Evolutionary conservation across 2,797 vertebrate genomes (phyloP).

Genomic region (Molossus alvarezi): DNA sequence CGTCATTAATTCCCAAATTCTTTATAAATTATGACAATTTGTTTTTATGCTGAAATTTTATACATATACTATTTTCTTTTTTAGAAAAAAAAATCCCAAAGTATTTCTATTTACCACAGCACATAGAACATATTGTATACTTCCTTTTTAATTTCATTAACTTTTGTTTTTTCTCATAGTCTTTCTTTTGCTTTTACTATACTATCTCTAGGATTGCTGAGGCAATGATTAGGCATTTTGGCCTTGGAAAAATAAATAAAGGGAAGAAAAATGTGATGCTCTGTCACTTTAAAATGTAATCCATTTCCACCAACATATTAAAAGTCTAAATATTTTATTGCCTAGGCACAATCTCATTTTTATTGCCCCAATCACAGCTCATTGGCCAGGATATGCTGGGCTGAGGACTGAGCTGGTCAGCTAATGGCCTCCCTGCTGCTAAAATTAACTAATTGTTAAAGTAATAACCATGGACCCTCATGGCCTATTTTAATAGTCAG

Average conservation of each 20-base stretch:
- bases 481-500: slow-evolving; percentile 87
- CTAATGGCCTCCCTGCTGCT: slow-evolving; percentile 90
- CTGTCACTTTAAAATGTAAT: slow-evolving; percentile 84
- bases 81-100: slow-evolving; percentile 46
- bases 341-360: slow-evolving; percentile 89
- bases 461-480: slow-evolving; percentile 89
- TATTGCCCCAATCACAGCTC: slow-evolving; percentile 89
- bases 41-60: slow-evolving; percentile 66
- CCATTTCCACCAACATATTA: slow-evolving; percentile 82
- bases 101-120: not conserved
- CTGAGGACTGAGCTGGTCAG: slow-evolving; percentile 89
- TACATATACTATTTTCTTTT: slow-evolving; percentile 59
- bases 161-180: slow-evolving; percentile 29
- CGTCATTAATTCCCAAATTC: slow-evolving; percentile 72
- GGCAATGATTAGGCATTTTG: slow-evolving; percentile 9
- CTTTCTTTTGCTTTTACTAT: slow-evolving; percentile 50
- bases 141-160: slow-evolving; percentile 40
- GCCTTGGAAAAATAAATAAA: slow-evolving; percentile 72
- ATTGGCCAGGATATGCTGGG: slow-evolving; percentile 90
- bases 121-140: not conserved
- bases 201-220: slow-evolving; percentile 34
- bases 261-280: slow-evolving; percentile 71
- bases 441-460: slow-evolving; percentile 92
- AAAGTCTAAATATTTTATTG: slow-evolving; percentile 89
- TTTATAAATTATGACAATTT: slow-evolving; percentile 74